These are phyloP conservation scores for Antechinus stuartii DNA, from an alignment of 2,113 vertebrate genomes.

Conservation along the genomic window DNA sequence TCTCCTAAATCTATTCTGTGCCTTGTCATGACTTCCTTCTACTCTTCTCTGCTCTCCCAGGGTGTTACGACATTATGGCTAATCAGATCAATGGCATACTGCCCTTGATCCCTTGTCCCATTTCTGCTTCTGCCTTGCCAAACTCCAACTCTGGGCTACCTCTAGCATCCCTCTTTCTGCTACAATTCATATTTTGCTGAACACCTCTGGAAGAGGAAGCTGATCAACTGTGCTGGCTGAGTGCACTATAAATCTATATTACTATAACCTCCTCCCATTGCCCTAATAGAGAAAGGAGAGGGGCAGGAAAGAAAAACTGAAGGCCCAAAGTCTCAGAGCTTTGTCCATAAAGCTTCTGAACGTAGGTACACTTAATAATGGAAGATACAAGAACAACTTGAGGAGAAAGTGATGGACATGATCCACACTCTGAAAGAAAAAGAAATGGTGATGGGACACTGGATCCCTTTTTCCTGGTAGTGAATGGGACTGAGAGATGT, in stretches of 20 bases:
- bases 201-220: neutral
- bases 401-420: neutral
- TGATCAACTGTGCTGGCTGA: neutral
- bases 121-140: neutral
- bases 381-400: neutral
- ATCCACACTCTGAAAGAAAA: neutral
- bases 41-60: neutral
- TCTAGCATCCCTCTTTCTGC: neutral
- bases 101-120: neutral
- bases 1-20: neutral
- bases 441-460: neutral
- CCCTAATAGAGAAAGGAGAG: neutral
- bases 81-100: neutral
- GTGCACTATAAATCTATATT: neutral
- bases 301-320: neutral
- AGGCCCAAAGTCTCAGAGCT: neutral
- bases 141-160: neutral
- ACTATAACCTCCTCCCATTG: neutral
- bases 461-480: neutral
- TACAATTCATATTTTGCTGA: neutral
- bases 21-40: neutral
- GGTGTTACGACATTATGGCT: neutral
- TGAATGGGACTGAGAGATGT: neutral
- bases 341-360: neutral
- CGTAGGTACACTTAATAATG: neutral